These are phyloP conservation scores for Omphaloscelis lunosa DNA, from an alignment of 2,888 invertebrate species.

Conservation along the genomic window DNA sequence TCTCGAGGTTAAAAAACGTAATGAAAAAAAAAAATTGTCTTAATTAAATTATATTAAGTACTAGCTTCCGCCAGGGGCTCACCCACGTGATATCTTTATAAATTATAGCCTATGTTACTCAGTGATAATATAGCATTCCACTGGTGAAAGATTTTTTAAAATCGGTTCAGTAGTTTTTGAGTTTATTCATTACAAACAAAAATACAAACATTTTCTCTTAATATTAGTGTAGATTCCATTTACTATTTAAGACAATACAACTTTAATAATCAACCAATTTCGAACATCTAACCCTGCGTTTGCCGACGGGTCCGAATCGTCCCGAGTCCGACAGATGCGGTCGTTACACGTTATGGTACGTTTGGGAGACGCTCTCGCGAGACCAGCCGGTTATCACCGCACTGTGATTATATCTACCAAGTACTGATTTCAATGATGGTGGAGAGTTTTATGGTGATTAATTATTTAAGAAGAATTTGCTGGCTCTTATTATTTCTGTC, in stretches of 20 bases:
- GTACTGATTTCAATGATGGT: constrained; percentile 63
- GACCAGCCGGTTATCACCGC: constrained; percentile 65
- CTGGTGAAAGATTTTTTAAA: no score
- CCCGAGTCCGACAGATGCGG: constrained; percentile 81
- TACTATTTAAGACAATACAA: background rate
- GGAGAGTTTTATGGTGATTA: constrained; percentile 52
- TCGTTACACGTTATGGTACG: constrained; percentile 83
- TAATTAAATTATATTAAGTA: background rate
- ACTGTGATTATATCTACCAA: constrained; percentile 64
- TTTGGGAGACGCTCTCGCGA: constrained; percentile 80
- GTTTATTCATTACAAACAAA: no score
- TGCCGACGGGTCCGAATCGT: constrained; percentile 51
- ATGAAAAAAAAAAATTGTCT: no score
- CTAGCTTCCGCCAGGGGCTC: no score
- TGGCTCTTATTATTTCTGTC: background rate
- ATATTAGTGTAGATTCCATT: background rate
- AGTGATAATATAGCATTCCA: no score
- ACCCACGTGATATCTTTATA: no score
- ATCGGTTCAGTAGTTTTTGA: no score
- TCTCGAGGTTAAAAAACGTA: background rate
- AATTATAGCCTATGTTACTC: no score
- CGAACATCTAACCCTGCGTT: constrained; percentile 50
- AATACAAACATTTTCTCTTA: no score
- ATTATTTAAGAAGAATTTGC: constrained; percentile 40
- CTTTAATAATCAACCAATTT: constrained; percentile 30